These are phyloP conservation scores for Eulemur albifrons DNA, from an alignment of 2,797 vertebrate genomes.

Conservation along the genomic window DNA sequence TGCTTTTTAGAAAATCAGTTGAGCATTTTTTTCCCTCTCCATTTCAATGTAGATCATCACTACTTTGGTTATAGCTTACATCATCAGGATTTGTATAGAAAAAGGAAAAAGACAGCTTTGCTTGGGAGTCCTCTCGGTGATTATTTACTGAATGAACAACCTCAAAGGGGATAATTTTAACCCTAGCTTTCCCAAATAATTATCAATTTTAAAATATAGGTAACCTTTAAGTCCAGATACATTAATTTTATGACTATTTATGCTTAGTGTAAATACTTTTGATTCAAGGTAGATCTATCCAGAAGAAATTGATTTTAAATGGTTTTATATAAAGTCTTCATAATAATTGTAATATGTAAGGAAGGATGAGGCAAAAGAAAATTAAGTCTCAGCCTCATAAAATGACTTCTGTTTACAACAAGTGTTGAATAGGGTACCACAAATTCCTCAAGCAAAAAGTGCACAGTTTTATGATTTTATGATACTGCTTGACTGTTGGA, in stretches of 20 bases:
- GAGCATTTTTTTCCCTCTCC: neutral
- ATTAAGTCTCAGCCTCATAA: neutral
- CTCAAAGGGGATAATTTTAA: neutral
- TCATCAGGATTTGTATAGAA: neutral
- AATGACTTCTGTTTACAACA: slow-evolving; percentile 14
- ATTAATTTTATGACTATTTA: slow-evolving; percentile 25
- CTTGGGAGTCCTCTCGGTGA: neutral
- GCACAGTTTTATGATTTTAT: neutral
- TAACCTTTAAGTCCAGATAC: neutral
- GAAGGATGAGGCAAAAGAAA: neutral
- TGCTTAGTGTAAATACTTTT: slow-evolving; percentile 24
- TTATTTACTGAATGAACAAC: slow-evolving; percentile 34
- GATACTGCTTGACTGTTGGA: neutral
- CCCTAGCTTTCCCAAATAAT: neutral
- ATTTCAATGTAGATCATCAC: slow-evolving; percentile 31
- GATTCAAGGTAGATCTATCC: neutral
- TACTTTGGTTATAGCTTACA: neutral
- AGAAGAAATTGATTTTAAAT: neutral
- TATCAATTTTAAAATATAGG: neutral
- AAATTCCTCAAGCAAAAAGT: neutral
- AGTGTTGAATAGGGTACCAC: neutral
- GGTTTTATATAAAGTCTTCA: neutral
- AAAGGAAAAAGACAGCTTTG: neutral
- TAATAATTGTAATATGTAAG: neutral
- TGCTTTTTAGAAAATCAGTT: slow-evolving; percentile 48